Percentiles rank a stretch among this genome's conserved stretches.
Evolutionary conservation across 2,888 invertebrate species (phyloP).

Genomic region (Mamestra brassicae): DNA sequence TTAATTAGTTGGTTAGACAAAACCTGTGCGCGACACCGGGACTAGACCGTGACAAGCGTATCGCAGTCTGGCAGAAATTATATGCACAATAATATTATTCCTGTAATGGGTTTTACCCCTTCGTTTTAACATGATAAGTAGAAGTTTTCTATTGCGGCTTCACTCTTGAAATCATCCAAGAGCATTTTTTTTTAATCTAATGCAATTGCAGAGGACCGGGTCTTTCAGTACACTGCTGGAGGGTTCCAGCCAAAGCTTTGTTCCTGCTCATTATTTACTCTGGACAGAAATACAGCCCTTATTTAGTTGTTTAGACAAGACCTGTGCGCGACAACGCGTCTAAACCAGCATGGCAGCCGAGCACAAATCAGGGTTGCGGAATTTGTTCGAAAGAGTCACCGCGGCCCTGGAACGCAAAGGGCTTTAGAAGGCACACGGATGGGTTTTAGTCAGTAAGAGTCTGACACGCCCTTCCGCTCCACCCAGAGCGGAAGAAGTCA

Average conservation of each 20-base stretch:
- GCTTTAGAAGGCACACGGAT: too few species aligned
- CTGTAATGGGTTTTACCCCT: neutral
- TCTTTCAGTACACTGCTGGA: too few species aligned
- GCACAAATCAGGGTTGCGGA: too few species aligned
- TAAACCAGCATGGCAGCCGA: conserved; percentile 3
- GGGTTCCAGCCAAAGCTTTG: too few species aligned
- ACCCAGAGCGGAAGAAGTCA: too few species aligned
- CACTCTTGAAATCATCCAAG: too few species aligned
- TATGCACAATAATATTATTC: conserved; percentile 3
- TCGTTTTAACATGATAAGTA: neutral
- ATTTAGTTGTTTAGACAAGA: conserved; percentile 27
- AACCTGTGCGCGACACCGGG: conserved; percentile 25
- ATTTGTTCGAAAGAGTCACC: too few species aligned
- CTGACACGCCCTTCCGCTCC: too few species aligned
- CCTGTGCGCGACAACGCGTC: conserved; percentile 19
- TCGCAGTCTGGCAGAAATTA: conserved; percentile 6
- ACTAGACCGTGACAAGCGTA: conserved; percentile 23
- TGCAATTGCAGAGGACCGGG: too few species aligned
- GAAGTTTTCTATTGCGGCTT: neutral
- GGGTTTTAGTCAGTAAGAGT: too few species aligned
- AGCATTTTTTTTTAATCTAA: too few species aligned
- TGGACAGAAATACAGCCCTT: neutral
- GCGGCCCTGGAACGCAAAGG: too few species aligned
- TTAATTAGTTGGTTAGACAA: conserved; percentile 26
- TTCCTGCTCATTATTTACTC: neutral